These are phyloP conservation scores for Ochotona princeps DNA, from an alignment of 2,113 vertebrate species.

Conservation along the genomic window DNA sequence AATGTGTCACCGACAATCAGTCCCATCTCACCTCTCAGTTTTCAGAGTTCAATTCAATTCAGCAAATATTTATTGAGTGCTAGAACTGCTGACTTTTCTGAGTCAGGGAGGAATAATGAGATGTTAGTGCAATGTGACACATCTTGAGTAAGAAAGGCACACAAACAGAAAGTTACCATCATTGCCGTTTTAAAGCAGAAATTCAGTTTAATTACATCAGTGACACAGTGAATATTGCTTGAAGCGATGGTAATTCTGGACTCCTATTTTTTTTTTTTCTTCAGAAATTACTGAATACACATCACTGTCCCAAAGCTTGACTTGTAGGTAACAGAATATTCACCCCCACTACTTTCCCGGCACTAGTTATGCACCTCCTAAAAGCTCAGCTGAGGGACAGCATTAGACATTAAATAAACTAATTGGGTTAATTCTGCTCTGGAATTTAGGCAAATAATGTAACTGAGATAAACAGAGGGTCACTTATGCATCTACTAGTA, in stretches of 20 bases:
- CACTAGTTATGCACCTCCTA: constrained; percentile 67
- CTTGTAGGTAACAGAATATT: constrained; percentile 51
- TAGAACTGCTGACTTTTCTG: constrained; percentile 65
- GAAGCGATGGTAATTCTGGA: constrained; percentile 43
- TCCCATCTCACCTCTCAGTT: constrained; percentile 64
- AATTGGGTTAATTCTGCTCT: constrained; percentile 83
- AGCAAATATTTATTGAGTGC: constrained; percentile 78
- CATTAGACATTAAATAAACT: constrained; percentile 83
- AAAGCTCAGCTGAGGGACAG: constrained; percentile 73
- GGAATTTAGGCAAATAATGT: constrained; percentile 85
- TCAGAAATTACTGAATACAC: constrained; percentile 2
- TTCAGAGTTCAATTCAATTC: constrained; percentile 64
- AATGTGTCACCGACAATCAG: constrained; percentile 37
- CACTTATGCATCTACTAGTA: constrained; percentile 82
- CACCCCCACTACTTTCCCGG: not conserved
- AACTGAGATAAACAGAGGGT: constrained; percentile 86
- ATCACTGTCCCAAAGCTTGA: not conserved
- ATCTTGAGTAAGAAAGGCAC: not conserved
- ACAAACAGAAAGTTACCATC: constrained; percentile 4
- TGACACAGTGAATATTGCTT: not conserved
- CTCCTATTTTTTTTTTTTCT: constrained; percentile 39
- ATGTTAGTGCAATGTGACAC: constrained; percentile 69
- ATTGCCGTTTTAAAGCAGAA: constrained; percentile 31
- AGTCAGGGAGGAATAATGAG: constrained; percentile 74
- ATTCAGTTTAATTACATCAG: constrained; percentile 38